Evolutionary conservation across 2,888 invertebrate species (phyloP).

Genomic region (Aporophyla nigra): DNA sequence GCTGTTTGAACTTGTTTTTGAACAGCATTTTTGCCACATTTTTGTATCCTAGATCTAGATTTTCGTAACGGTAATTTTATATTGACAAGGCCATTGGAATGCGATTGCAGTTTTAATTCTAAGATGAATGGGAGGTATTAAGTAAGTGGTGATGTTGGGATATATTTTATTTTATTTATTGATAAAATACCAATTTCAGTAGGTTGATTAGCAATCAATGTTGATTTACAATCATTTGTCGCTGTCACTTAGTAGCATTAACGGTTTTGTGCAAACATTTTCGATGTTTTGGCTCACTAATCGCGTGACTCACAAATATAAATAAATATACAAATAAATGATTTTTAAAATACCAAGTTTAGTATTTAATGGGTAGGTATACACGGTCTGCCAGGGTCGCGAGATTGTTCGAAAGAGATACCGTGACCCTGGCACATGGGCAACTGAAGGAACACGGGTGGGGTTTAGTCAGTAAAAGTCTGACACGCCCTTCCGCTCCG

Average conservation of each 20-base stretch:
- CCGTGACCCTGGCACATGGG: too few species aligned
- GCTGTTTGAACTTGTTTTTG: conserved; percentile 17
- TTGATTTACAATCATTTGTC: conserved; percentile 31
- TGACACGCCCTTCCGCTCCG: too few species aligned
- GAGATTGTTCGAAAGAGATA: too few species aligned
- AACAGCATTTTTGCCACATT: conserved; percentile 34
- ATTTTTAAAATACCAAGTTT: neutral
- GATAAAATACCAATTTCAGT: neutral
- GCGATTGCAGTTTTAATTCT: conserved; percentile 18
- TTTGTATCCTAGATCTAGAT: conserved; percentile 41
- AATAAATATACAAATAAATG: neutral
- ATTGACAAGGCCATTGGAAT: conserved; percentile 36
- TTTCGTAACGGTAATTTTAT: conserved; percentile 34
- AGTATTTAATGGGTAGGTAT: neutral
- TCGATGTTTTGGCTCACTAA: neutral
- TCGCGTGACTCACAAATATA: conserved; percentile 6
- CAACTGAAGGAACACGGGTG: too few species aligned
- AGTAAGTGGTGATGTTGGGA: conserved; percentile 7
- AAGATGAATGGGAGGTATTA: conserved; percentile 33
- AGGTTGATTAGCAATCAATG: conserved; percentile 15
- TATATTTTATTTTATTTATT: conserved; percentile 32
- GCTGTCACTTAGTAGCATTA: conserved; percentile 8
- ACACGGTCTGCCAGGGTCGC: too few species aligned
- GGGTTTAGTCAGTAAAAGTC: too few species aligned
- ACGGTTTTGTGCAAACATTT: conserved; percentile 6